Conservation (phyloP, 2,888 invertebrate genomes). For the Trichacis sp. region DNA sequence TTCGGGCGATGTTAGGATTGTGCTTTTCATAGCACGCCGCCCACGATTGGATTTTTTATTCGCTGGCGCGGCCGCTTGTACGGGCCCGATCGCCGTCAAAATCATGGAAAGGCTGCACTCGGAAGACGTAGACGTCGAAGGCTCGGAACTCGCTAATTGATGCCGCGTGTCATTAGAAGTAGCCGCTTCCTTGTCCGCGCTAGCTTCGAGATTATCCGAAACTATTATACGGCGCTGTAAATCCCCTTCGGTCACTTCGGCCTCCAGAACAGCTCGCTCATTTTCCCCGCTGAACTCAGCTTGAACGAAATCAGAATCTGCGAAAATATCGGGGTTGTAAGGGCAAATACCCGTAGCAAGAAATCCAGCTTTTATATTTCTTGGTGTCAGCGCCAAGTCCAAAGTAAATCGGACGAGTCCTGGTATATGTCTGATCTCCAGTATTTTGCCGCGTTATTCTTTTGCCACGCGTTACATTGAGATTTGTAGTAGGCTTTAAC, state of each 20-base stretch:
- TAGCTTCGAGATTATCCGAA: not conserved
- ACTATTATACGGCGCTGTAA: not conserved
- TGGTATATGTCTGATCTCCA: slow-evolving; percentile 23
- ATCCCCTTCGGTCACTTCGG: not conserved
- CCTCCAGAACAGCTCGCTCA: not conserved
- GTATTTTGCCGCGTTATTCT: slow-evolving; percentile 7
- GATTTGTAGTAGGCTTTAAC: slow-evolving; percentile 8
- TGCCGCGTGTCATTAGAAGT: not conserved
- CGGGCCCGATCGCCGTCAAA: slow-evolving; percentile 4
- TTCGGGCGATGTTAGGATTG: slow-evolving; percentile 7
- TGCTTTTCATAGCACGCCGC: slow-evolving; percentile 10
- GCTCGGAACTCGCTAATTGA: not conserved
- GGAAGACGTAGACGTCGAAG: not conserved
- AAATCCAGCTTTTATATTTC: slow-evolving; percentile 11
- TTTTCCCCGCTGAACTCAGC: slow-evolving; percentile 16
- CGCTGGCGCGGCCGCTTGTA: slow-evolving; percentile 7
- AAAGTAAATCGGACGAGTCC: slow-evolving; percentile 37
- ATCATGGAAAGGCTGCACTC: not conserved
- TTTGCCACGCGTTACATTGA: slow-evolving; percentile 6
- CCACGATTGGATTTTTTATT: slow-evolving; percentile 8
- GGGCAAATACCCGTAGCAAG: slow-evolving; percentile 31
- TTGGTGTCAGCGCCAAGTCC: slow-evolving; percentile 12
- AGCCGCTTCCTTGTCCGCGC: not conserved
- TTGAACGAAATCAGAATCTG: slow-evolving; percentile 35
- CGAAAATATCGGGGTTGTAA: slow-evolving; percentile 34